Evolutionary conservation across 2,113 vertebrate species (phyloP), one percentile per base, ranked within the genome.

Genomic region (Octodon degus): DNA sequence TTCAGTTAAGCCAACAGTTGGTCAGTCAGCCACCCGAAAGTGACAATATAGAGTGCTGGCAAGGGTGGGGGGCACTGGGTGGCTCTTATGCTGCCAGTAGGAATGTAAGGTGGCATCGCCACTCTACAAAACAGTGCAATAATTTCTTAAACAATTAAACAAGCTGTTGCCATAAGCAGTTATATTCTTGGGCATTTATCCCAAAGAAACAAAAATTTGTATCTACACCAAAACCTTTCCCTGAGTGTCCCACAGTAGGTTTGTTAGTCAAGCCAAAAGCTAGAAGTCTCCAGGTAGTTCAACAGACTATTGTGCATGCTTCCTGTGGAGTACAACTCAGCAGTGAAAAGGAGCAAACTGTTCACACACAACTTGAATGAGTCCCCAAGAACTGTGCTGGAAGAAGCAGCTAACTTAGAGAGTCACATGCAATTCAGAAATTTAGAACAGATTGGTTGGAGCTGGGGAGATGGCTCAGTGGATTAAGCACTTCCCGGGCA

Each of bases 101-200:
- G 14, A 70, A 47, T 55, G 22, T 50, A 84, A 92, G 84, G 85
- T 47, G 0, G 50, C 55, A 88, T 72, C 32, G 3, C 65, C 13
- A 70, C 8, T 55, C 83, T 37, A 84, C 53, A 76, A 76, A 76
- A 43, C 32, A n/a, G 24, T 6, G 27, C 22, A 72, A 68, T 86
- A 27, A 12, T 62, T 82, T 67, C 86, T 94, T 43, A 60, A 81
- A 93, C 53, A 91, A 72, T 74, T 76, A 79, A 91, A 55, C 40
- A 47, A 63, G 19, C 19, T 90, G 80, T 30, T 90, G 17, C 19
- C 27, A 8, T 65, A 24, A 53, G 27, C 9, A 55, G 19, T 84
- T 88, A 86, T 25, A 63, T 13, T 68, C 16, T 25, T 68, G 27
- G 50, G 43, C 43, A 43, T 43, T 43, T 43, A 43, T 43, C 5